Percentiles rank a stretch among this genome's conserved stretches.
Conservation (phyloP, 2,888 invertebrate genomes). For the Lasioglossum villosulum region DNA sequence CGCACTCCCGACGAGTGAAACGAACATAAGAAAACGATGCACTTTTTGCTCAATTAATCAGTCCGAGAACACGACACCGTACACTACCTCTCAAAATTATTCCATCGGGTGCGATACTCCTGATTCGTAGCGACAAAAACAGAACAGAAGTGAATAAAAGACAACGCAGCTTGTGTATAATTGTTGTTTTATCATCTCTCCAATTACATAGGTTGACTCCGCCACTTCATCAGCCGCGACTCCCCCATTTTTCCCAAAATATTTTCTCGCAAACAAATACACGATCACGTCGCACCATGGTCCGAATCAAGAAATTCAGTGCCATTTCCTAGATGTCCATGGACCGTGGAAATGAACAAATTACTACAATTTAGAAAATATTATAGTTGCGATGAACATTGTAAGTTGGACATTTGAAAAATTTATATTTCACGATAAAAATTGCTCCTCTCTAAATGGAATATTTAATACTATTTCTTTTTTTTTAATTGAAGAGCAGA, state of each 20-base stretch:
- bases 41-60: not conserved
- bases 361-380: too few relatives aligned
- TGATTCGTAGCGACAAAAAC: not conserved
- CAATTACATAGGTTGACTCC: not conserved
- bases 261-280: not conserved
- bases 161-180: not conserved
- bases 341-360: too few relatives aligned
- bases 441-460: too few relatives aligned
- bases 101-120: not conserved
- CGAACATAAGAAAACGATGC: not conserved
- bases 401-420: too few relatives aligned
- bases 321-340: too few relatives aligned
- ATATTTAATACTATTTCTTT: too few relatives aligned
- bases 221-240: not conserved
- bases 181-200: not conserved
- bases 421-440: too few relatives aligned
- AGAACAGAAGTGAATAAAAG: not conserved
- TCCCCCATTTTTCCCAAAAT: not conserved
- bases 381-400: too few relatives aligned
- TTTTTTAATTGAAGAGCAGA: too few relatives aligned
- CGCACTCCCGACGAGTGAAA: not conserved
- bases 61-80: not conserved
- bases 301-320: too few relatives aligned
- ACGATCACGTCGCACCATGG: too few relatives aligned
- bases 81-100: conserved; percentile 1